Evolutionary conservation across 2,113 vertebrate species (phyloP), one percentile per base, ranked within the genome.

Genomic region (Hemibates koningsi): DNA sequence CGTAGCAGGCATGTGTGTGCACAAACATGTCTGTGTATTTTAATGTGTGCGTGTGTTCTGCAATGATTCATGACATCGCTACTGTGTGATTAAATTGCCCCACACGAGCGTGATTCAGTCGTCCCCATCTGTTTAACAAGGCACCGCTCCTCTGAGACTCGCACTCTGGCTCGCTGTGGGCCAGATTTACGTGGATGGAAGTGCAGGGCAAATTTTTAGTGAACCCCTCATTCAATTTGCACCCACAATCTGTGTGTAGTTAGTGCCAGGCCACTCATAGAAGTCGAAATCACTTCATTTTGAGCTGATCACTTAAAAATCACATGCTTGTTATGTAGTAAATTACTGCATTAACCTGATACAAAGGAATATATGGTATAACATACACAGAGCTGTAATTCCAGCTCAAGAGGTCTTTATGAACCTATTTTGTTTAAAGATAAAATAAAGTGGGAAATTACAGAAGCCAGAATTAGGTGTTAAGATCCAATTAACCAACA

Each of bases 81-180:
- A 59, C 82, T 59, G 83, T 53, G 85, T 82, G 85, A 93, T 93
- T 91, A 86, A 91, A 93, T 92, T 80, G 82, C 50, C 43, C 53
- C 61, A 90, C 90, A 87, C 78, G 48, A 71, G 82, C 17, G 61
- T 34, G 85, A 88, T 63, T 88, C 81, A 79, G 57, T 56, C 7
- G 6, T 88, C 86, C 80, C 87, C 89, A 82, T 94, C 86, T 94
- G 89, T 91, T 88, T 85, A 86, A 84, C 86, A 50, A 81, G 82
- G 61, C 80, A 59, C 56, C 3, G 0, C 59, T 87, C 93, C 83
- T 83, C 85, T 10, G 85, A 91, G 91, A 73, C 81, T 80, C 34
- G 7, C 16, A 6, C 78, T 34, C 78, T 19, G 29, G 43, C 17
- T 76, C 53, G 56, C 81, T 83, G 34, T 27, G 85, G 81, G 32